Conservation (phyloP, 1,140 invertebrate species). For the Pachyrhynchus sulphureomaculatus region DNA sequence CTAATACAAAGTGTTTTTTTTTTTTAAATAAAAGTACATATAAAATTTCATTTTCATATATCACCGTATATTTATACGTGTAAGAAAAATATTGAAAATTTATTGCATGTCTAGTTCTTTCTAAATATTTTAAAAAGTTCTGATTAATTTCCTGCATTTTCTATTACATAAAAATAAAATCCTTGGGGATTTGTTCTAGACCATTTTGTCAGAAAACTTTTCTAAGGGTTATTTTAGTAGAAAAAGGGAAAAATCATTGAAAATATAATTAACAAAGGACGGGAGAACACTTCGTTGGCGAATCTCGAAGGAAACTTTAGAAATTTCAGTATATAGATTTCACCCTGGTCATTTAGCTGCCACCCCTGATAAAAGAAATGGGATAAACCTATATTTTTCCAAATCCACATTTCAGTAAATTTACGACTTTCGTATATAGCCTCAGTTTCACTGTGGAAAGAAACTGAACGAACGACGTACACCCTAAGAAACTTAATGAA, state of each 20-base stretch:
- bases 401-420: slow-evolving; percentile 44
- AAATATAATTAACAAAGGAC: slow-evolving; percentile 8
- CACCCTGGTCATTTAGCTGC: slow-evolving; percentile 33
- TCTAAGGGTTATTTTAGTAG: background rate
- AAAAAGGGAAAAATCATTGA: slow-evolving; percentile 9
- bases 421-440: slow-evolving; percentile 39
- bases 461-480: slow-evolving; percentile 23
- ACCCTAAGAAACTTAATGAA: slow-evolving; percentile 42
- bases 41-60: too few relatives aligned
- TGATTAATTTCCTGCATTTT: too few relatives aligned
- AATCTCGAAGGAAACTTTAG: slow-evolving; percentile 4
- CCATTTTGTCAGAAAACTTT: background rate
- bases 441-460: slow-evolving; percentile 29
- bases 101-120: too few relatives aligned
- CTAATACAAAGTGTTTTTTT: too few relatives aligned
- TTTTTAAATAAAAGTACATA: too few relatives aligned
- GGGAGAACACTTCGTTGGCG: background rate
- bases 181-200: background rate
- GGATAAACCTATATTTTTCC: slow-evolving; percentile 43
- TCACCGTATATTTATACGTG: too few relatives aligned
- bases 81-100: too few relatives aligned
- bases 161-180: background rate
- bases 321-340: slow-evolving; percentile 10
- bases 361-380: slow-evolving; percentile 39
- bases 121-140: too few relatives aligned